Percentiles rank a stretch among this genome's conserved stretches.
Conservation (phyloP, 2,888 invertebrate species). For the Drepanosiphum platanoidis region DNA sequence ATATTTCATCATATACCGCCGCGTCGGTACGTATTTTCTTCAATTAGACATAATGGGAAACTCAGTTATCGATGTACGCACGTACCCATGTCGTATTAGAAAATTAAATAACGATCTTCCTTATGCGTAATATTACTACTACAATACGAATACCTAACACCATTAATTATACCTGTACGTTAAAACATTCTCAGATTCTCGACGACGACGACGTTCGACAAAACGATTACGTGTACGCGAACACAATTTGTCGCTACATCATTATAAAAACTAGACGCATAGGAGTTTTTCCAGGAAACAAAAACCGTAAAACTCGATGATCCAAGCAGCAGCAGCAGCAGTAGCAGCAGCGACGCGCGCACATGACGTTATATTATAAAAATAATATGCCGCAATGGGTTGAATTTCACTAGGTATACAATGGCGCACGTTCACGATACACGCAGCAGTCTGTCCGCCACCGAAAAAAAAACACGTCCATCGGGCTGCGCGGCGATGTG, state of each 20-base stretch:
- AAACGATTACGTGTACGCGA: neutral
- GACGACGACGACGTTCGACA: neutral
- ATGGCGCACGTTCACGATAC: neutral
- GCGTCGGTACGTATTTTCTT: neutral
- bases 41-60: constrained; percentile 36
- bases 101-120: constrained; percentile 19
- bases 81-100: constrained; percentile 2
- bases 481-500: neutral
- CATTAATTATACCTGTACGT: neutral
- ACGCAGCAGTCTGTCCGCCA: too few species aligned
- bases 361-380: neutral
- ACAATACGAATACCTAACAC: neutral
- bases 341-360: too few species aligned
- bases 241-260: neutral
- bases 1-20: neutral
- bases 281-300: neutral
- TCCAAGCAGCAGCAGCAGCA: too few species aligned
- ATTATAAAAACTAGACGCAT: neutral
- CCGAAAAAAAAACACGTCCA: neutral
- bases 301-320: neutral
- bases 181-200: neutral
- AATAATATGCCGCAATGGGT: neutral
- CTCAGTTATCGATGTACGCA: neutral
- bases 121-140: neutral
- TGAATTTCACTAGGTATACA: neutral